Evolutionary conservation across 2,888 invertebrate genomes (phyloP), one percentile per base, ranked within the genome.

Genomic region (Phyllotreta cruciferae): DNA sequence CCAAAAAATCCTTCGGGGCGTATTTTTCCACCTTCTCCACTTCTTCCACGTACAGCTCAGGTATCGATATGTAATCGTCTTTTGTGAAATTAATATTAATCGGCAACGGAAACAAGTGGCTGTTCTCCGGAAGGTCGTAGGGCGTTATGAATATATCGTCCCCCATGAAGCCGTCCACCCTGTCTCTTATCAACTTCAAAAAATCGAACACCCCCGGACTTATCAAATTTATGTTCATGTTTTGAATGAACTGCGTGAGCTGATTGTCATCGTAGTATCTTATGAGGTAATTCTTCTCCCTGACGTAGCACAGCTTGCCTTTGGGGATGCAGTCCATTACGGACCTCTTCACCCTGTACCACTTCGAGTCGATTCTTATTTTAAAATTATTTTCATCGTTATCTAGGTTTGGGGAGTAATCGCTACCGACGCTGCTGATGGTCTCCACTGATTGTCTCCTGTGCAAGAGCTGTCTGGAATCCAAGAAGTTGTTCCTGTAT

Each of bases 221-320:
- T 6, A 45, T 56, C 0, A 52, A 47, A 45, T 64, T 58, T 0
- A 60, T 47, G 6, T 67, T 60, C 2, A 73, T 36, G 38, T 70
- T 75, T 42, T 66, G 62, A 1, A 72, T 47, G 62, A 74, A 76
- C 13, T 73, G 66, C 10, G 70, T 67, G 57, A 70, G 68, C 54
- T 76, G 73, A 6, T 66, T 66, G 8, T 73, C 73, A 37, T 74
- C 75, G 53, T 70, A 74, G 55, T 76, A 76, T 34, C 75, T 63
- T 6, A 73, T 49, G 11, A 76, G 69, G 41, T 65, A 65, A 61
- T 74, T 70, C 1, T 63, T 69, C 24, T 71, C 72, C 11, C 71
- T 65, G 34, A 71, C 60, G 61, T 72, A 75, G 39, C 67, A 69
- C 10, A 76, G 52, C 63, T 76, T 76, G 6, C 75, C 75, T 39